A percentile compares a stretch with the other conserved stretches of the same genome.
Evolutionary conservation across 2,888 invertebrate genomes (phyloP).

Genomic region (Stictocephala bisonia): DNA sequence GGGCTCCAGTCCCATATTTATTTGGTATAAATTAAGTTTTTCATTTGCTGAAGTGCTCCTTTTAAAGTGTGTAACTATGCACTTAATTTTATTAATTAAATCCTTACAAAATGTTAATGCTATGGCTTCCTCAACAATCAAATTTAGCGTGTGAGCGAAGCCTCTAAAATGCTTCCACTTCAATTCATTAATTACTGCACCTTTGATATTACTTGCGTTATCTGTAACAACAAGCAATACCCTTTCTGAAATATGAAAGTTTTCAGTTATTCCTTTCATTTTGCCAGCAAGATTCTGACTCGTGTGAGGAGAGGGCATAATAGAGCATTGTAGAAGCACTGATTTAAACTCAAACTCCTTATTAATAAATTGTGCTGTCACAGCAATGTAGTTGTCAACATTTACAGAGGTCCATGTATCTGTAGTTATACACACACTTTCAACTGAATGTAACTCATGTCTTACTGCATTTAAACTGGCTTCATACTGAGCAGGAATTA

Average conservation of each 20-base stretch:
- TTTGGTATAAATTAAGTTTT: constrained; percentile 15
- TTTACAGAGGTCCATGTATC: constrained; percentile 38
- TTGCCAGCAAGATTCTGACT: constrained; percentile 56
- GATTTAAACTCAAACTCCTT: constrained; percentile 57
- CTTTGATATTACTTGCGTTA: constrained; percentile 50
- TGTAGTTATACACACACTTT: constrained; percentile 24
- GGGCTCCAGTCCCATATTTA: constrained; percentile 39
- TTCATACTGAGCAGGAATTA: constrained; percentile 59
- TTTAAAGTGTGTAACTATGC: constrained; percentile 1
- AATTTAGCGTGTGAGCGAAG: constrained; percentile 36
- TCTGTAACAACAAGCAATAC: constrained; percentile 58
- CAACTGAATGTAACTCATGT: constrained; percentile 48
- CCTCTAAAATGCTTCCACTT: constrained; percentile 55
- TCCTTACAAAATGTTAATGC: background rate
- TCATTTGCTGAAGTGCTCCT: background rate
- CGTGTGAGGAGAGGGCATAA: constrained; percentile 56
- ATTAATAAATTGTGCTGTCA: constrained; percentile 57
- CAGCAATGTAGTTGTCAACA: constrained; percentile 58
- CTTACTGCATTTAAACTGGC: constrained; percentile 51
- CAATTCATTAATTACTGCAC: constrained; percentile 44
- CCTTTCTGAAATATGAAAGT: constrained; percentile 59
- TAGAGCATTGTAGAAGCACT: constrained; percentile 54
- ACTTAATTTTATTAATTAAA: background rate
- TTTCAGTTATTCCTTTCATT: constrained; percentile 54
- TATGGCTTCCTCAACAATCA: constrained; percentile 6